These are phyloP conservation scores for Acanthaster planci DNA, from an alignment of 35 echinoderm and acorn worm genomes.

Conservation along the genomic window DNA sequence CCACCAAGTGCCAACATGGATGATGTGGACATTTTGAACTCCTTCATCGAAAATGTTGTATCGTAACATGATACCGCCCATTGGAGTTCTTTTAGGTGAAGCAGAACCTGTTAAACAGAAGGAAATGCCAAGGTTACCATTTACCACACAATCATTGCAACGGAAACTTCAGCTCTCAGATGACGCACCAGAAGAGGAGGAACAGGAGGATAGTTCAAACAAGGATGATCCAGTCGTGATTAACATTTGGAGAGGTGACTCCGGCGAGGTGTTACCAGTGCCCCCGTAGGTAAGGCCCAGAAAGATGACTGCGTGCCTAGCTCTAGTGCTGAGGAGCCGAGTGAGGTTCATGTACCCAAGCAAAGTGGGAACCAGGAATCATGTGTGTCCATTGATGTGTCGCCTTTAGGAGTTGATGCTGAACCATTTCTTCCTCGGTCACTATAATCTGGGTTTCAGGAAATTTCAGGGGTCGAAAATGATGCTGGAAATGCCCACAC, in stretches of 20 bases:
- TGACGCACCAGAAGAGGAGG: background rate
- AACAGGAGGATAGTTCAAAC: background rate
- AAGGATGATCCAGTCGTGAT: background rate
- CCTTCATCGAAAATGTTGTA: constrained; percentile 37
- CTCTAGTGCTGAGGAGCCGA: background rate
- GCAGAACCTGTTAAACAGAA: background rate
- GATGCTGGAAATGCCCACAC: no score
- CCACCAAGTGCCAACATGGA: no score
- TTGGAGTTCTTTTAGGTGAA: background rate
- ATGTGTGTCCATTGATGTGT: background rate
- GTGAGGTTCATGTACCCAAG: no score
- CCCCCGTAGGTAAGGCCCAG: background rate
- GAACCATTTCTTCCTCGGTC: background rate
- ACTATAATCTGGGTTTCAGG: no score
- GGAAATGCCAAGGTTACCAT: background rate
- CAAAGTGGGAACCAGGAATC: no score
- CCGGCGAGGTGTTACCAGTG: background rate
- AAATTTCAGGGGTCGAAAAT: no score
- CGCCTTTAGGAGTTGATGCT: constrained; percentile 4
- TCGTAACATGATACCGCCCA: constrained; percentile 13
- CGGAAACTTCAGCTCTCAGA: background rate
- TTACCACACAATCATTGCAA: background rate
- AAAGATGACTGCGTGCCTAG: background rate
- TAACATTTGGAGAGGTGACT: background rate
- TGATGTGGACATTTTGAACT: no score